phyloP scores from a whole-genome alignment of 2,113 vertebrate genomes.

The Catharus fuscescens region DNA sequence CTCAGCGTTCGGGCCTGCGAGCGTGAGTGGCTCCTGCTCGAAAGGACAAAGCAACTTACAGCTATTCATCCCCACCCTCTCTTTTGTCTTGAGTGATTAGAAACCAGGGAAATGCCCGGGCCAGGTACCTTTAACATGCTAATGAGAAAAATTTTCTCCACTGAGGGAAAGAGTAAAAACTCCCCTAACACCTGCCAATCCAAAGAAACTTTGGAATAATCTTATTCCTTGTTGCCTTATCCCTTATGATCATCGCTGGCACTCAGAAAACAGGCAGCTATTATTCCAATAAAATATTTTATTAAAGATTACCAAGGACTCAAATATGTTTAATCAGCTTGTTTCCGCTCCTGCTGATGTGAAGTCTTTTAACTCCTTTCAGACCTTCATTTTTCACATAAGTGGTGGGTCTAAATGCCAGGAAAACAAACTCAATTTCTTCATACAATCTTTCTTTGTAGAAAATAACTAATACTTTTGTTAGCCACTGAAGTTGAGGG shows the following conservation, averaged over 20 bases:
- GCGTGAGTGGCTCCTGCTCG: too few relatives aligned
- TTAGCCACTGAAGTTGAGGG: not conserved
- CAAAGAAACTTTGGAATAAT: not conserved
- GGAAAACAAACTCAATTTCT: not conserved
- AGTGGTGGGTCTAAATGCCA: not conserved
- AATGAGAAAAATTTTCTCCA: too few relatives aligned
- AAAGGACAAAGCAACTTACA: too few relatives aligned
- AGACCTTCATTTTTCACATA: not conserved
- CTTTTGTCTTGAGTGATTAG: too few relatives aligned
- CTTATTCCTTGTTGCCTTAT: not conserved
- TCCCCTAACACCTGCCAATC: not conserved
- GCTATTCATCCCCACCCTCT: too few relatives aligned
- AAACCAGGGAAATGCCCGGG: too few relatives aligned
- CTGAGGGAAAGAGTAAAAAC: too few relatives aligned
- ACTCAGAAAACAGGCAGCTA: not conserved
- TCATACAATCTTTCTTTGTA: not conserved
- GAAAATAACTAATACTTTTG: not conserved
- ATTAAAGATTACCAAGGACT: not conserved
- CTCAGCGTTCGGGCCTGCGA: too few relatives aligned
- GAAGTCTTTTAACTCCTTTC: constrained; percentile 1
- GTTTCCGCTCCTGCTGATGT: not conserved
- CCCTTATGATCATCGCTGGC: not conserved
- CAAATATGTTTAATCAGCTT: constrained; percentile 24
- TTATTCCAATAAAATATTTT: not conserved
- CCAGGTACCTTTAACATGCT: too few relatives aligned